These are phyloP conservation scores for Artemisiospiza belli DNA, from an alignment of 2,113 vertebrate species.

Conservation along the genomic window DNA sequence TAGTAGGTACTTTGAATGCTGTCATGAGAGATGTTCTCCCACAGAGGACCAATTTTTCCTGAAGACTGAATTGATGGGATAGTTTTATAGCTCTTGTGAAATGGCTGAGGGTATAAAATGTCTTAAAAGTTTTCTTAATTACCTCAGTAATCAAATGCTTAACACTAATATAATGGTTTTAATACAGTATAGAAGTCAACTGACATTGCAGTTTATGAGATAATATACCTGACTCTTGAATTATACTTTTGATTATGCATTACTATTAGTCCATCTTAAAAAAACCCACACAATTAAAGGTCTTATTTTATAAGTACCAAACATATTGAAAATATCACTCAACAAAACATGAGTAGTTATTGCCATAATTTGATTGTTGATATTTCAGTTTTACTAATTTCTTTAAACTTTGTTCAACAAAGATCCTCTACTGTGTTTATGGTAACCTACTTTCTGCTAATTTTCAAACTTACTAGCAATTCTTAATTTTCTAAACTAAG, in stretches of 20 bases:
- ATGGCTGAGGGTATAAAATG: constrained; percentile 10
- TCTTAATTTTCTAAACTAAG: neutral
- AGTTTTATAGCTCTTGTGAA: constrained; percentile 40
- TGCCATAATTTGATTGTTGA: neutral
- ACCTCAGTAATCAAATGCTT: constrained; percentile 33
- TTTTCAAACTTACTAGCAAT: neutral
- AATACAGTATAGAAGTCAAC: neutral
- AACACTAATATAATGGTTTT: neutral
- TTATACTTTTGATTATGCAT: neutral
- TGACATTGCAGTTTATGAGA: neutral
- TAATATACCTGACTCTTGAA: neutral
- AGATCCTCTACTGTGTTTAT: neutral
- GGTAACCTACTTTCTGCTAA: neutral
- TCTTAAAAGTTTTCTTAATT: constrained; percentile 45
- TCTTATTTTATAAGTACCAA: neutral
- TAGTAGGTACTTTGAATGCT: neutral
- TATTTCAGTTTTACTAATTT: neutral
- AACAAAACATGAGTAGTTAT: neutral
- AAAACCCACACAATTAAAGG: neutral
- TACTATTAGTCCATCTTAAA: neutral
- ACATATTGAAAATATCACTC: neutral
- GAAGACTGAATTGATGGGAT: constrained; percentile 2
- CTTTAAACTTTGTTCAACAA: neutral
- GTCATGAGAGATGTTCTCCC: neutral
- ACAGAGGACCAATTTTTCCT: constrained; percentile 45